Base-by-base conservation (phyloP, 2,888 invertebrate species). In the Amphiduros pacificus region DNA sequence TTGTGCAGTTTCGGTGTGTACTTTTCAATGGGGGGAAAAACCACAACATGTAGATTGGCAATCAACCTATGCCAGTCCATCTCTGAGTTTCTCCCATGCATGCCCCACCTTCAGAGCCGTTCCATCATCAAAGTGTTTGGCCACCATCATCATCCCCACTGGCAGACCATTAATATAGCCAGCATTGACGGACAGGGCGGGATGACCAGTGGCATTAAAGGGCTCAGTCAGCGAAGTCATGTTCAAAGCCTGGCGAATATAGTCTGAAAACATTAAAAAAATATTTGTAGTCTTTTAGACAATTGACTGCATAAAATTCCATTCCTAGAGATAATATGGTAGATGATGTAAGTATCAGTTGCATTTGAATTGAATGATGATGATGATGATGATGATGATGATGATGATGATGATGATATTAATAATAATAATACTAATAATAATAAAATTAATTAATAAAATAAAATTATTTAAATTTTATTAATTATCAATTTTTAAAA, bases 131-230 rank as follows among this genome's bases (percentile, higher is more conserved):
- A 72, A 79, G 52, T 73, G 73, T 44, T 69, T 65, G 0, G 78
- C 78, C 2, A 77, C 66, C 24, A 79, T 73, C 76, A 72, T 72
- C 71, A 79, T 63, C 1, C 79, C 78, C 20, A 79, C 68, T 17
- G 78, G 78, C 48, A 77, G 71, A 9, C 69, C 73, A 5, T 65
- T 68, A 0, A 61, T 54, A 29, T 62, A 67, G 4, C 78, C 78
- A 2, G 74, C 75, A 55, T 76, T 77, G 28, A 78, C 68, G 11
- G 71, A 64, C 11, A 78, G 52, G n/a, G 76, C 74, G 1, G 78
- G 78, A 60, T 76, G 68, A 22, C 75, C 76, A 2, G 75, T 77
- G 28, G 48, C 52, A 64, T 79, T 71, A 57, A 76, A 76, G 1
- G 73, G 70, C 1, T 68, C 63, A 3, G 74, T 75, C 63, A 77